A percentile compares a stretch with the other conserved stretches of the same genome.
These are phyloP conservation scores for Tortricodes alternella DNA, from an alignment of 2,888 invertebrate species.

Conservation along the genomic window DNA sequence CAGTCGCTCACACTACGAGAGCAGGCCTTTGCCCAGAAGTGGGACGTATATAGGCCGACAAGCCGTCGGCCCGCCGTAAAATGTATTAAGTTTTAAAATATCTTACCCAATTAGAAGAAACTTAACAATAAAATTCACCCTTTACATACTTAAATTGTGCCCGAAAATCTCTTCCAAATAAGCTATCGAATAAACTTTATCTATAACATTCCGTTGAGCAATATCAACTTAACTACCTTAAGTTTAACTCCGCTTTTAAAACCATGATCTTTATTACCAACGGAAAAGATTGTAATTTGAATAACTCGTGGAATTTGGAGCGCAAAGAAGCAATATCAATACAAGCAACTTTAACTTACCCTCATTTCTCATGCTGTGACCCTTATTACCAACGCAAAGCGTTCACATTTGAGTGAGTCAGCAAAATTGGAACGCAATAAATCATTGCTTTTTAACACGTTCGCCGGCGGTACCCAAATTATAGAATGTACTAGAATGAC, in stretches of 20 bases:
- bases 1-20: too few species aligned
- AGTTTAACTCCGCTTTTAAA: neutral
- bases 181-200: slow-evolving; percentile 7
- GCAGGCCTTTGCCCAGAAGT: too few species aligned
- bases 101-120: neutral
- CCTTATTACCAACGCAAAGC: neutral
- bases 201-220: slow-evolving; percentile 5
- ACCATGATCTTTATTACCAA: neutral
- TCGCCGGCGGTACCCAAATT: too few species aligned
- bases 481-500: too few species aligned
- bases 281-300: neutral
- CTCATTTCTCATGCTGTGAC: neutral
- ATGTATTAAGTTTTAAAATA: too few species aligned
- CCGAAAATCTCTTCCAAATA: slow-evolving; percentile 20
- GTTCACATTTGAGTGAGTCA: neutral
- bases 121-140: slow-evolving; percentile 12
- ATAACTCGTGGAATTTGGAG: neutral
- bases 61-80: too few species aligned
- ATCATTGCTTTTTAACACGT: too few species aligned
- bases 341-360: neutral
- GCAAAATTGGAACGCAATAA: neutral
- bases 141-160: slow-evolving; percentile 12
- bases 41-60: too few species aligned
- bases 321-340: slow-evolving; percentile 4
- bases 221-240: neutral